phyloP scores from a whole-genome alignment of 2,888 invertebrate genomes.

The Drosophila cognata region DNA sequence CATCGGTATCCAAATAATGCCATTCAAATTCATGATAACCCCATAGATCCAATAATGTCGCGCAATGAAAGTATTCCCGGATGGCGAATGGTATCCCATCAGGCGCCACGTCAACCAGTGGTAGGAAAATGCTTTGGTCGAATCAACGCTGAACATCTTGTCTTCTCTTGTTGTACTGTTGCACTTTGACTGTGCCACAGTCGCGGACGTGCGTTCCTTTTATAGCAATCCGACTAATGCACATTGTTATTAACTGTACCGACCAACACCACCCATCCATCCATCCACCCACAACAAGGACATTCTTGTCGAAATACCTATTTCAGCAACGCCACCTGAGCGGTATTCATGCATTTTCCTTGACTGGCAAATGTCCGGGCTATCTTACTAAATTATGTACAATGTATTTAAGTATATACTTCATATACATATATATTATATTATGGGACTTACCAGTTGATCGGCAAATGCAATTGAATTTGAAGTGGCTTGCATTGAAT shows the following conservation, averaged over 20 bases:
- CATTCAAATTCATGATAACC: conserved; percentile 49
- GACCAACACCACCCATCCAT: neutral
- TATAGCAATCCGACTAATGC: conserved; percentile 35
- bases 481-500: neutral
- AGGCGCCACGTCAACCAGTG: conserved; percentile 79
- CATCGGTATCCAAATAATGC: conserved; percentile 48
- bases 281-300: neutral
- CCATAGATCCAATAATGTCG: conserved; percentile 63
- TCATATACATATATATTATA: neutral
- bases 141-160: conserved; percentile 42
- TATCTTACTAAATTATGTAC: conserved; percentile 20
- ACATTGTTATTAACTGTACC: conserved; percentile 34
- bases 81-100: conserved; percentile 69
- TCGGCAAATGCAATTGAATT: neutral
- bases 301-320: neutral
- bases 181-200: conserved; percentile 7
- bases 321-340: conserved; percentile 4
- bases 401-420: neutral
- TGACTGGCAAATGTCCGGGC: conserved; percentile 10
- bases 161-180: neutral
- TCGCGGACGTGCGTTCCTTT: conserved; percentile 1
- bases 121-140: conserved; percentile 64
- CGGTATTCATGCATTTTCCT: conserved; percentile 1
- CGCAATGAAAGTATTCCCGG: conserved; percentile 38
- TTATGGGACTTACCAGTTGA: neutral